Evolutionary conservation across 2,888 invertebrate species (phyloP).

Genomic region (Zhuqinia jingwanae): DNA sequence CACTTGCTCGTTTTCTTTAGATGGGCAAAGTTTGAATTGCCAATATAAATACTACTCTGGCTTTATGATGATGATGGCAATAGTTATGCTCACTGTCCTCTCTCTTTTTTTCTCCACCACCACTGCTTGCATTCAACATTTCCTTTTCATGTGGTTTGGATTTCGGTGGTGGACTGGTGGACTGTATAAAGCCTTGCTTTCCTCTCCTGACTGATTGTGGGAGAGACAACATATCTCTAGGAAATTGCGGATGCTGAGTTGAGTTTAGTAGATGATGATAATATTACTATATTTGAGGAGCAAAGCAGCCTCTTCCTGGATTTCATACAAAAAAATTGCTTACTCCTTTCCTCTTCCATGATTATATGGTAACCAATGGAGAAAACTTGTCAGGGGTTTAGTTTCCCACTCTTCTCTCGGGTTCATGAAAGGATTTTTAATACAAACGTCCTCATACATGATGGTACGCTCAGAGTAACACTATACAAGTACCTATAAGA

Average conservation of each 20-base stretch:
- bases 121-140: neutral
- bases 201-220: slow-evolving; percentile 14
- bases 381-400: no score
- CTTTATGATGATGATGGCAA: slow-evolving; percentile 32
- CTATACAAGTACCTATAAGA: no score
- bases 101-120: neutral
- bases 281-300: no score
- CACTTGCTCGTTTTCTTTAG: slow-evolving; percentile 42
- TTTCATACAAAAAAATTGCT: no score
- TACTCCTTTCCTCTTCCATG: no score
- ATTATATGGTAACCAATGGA: no score
- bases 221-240: slow-evolving; percentile 31
- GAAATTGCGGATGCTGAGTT: neutral
- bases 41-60: slow-evolving; percentile 51
- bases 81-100: slow-evolving; percentile 38
- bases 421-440: no score
- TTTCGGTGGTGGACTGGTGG: no score
- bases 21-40: slow-evolving; percentile 61
- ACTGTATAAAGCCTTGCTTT: neutral
- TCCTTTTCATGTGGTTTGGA: slow-evolving; percentile 22
- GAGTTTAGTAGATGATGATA: neutral
- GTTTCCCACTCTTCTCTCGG: no score
- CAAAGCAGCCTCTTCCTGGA: no score
- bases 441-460: no score
- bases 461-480: no score